Base-by-base conservation (phyloP, 30 jellyfish, hydroid and myxozoan species). In the Hydractinia symbiolongicarpus region DNA sequence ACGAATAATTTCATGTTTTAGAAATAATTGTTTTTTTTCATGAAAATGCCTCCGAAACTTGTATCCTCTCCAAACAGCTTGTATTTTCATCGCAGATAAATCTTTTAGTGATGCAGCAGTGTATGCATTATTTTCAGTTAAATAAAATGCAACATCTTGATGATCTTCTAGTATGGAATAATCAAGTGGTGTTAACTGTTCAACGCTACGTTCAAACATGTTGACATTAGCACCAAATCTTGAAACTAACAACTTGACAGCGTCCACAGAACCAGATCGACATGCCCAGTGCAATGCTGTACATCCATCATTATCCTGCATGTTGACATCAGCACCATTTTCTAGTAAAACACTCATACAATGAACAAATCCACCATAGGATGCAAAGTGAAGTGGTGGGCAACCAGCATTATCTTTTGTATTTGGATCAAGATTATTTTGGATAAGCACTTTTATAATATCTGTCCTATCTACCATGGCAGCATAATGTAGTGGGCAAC, bases 201-300 rank as follows among this genome's bases (percentile, higher is more conserved):
- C 96, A 44, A 88, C 96, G 67, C 86, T 93, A 53, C 61, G 62
- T 57, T 93, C 98, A 20, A 93, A 83, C 72, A 87, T 79, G 71
- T 93, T 93, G 53, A 84, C 92, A 75, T 88, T 88, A 7, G 96
- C 98, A 44, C 81, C 84, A 79, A 78, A 72, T 11, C 88, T 79
- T 20, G 87, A 61, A 57, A 93, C 86, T 4, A 93, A 84, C 54
- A 93, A 76, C 72, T 93, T 93, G 54, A 93, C 98, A 7, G 98
- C 98, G 61, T 93, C 98, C 51, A 93, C 77, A 10, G 96, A 87
- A 44, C 98, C 98, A 15, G 95, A 87, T 30, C 94, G 93, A 72
- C 98, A 93, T 54, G 98, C 98, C 98, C 96, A 93, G 82, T 93
- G 98, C 7, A 93, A 79, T 5, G 98, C 95, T 7, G 98, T 81